A percentile compares a stretch with the other conserved stretches of the same genome.
Evolutionary conservation across 2,113 vertebrate genomes (phyloP).

Genomic region (Neopipo cinnamomea): DNA sequence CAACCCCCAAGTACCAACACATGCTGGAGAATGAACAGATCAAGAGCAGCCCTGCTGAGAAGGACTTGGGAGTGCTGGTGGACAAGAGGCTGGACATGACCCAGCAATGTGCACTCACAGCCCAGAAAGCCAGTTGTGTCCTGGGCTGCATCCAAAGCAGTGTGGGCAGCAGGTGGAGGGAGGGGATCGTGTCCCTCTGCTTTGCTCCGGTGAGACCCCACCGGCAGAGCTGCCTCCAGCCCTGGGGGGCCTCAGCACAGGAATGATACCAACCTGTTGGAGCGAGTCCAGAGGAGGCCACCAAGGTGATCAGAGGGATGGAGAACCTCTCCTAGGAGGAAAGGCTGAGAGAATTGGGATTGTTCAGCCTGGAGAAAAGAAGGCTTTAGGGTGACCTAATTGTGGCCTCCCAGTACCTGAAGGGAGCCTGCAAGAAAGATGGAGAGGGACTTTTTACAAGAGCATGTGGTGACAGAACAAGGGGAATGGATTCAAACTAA

Average conservation of each 20-base stretch:
- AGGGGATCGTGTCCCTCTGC: not conserved
- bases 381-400: not conserved
- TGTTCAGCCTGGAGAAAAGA: not conserved
- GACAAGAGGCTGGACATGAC: not conserved
- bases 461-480: not conserved
- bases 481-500: not conserved
- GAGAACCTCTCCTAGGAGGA: not conserved
- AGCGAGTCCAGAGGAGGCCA: not conserved
- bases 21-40: not conserved
- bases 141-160: not conserved
- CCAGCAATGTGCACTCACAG: not conserved
- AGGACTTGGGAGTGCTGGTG: not conserved
- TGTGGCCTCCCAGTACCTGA: not conserved
- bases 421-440: not conserved
- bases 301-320: not conserved
- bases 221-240: not conserved
- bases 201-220: rapidly evolving
- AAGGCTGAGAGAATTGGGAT: not conserved
- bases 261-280: not conserved
- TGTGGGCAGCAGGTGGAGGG: not conserved
- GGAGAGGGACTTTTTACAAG: not conserved
- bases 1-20: rapidly evolving
- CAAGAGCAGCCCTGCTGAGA: not conserved
- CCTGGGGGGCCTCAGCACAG: not conserved
- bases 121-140: not conserved